These are phyloP conservation scores for Candidula unifasciata DNA, from an alignment of 2,888 invertebrate genomes.

Conservation along the genomic window DNA sequence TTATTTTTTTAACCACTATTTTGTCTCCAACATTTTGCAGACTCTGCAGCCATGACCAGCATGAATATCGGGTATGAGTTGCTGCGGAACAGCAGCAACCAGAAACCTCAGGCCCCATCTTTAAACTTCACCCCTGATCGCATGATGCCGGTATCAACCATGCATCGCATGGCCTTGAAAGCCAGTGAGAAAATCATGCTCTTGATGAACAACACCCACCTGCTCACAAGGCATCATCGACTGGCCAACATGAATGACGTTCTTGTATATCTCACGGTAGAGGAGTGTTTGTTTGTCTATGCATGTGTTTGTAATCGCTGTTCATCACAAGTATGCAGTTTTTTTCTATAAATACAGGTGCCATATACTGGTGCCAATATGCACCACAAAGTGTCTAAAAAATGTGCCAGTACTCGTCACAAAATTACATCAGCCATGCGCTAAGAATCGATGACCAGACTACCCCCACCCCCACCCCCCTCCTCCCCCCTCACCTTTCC, in stretches of 20 bases:
- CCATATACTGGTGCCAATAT: too few species aligned
- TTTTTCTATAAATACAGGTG: too few species aligned
- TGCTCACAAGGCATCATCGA: conserved; percentile 63
- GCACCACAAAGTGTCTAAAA: too few species aligned
- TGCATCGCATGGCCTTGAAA: conserved; percentile 61
- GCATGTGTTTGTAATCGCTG: too few species aligned
- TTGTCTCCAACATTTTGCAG: neutral
- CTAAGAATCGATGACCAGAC: too few species aligned
- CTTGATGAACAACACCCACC: conserved; percentile 69
- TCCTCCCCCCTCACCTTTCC: too few species aligned
- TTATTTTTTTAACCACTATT: neutral
- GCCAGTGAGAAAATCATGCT: conserved; percentile 68
- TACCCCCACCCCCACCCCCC: too few species aligned
- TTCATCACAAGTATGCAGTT: too few species aligned
- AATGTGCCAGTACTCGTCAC: too few species aligned
- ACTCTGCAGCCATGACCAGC: conserved; percentile 32
- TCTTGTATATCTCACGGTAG: conserved; percentile 60
- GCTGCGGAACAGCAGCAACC: conserved; percentile 46
- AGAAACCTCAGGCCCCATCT: conserved; percentile 16
- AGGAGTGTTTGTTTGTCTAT: too few species aligned
- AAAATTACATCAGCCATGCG: too few species aligned
- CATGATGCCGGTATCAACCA: conserved; percentile 62
- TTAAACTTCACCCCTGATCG: conserved; percentile 55
- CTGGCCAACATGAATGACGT: conserved; percentile 65
- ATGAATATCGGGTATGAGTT: conserved; percentile 49